These are phyloP conservation scores for Lathronympha strigana DNA, from an alignment of 2,888 invertebrate species.

Conservation along the genomic window DNA sequence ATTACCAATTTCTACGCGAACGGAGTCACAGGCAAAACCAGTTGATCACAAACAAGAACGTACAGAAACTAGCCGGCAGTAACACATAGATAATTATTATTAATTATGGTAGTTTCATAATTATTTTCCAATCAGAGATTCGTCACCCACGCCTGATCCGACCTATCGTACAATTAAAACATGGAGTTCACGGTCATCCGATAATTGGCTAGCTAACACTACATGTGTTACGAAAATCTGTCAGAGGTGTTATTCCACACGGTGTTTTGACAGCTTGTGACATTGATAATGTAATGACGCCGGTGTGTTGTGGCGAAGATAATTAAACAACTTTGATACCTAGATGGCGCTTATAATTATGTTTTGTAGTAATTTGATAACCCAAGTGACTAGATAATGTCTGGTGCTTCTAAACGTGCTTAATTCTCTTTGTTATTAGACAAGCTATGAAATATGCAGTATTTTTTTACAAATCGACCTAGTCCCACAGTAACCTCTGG, in stretches of 20 bases:
- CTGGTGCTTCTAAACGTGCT: no score
- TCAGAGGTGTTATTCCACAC: not conserved
- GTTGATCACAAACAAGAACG: no score
- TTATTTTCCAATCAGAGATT: constrained; percentile 52
- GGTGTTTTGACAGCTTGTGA: not conserved
- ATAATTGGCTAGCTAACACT: constrained; percentile 65
- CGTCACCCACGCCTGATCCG: constrained; percentile 50
- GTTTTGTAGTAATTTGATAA: no score
- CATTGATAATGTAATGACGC: not conserved
- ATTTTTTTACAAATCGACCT: no score
- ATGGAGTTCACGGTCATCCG: constrained; percentile 70
- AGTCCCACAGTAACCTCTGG: no score
- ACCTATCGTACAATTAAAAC: constrained; percentile 57
- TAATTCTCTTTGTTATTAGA: no score
- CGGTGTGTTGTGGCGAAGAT: no score
- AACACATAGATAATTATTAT: not conserved
- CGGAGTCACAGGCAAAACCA: no score
- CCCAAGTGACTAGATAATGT: no score
- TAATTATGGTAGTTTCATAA: constrained; percentile 12
- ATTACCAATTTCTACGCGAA: no score
- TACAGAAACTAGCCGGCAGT: not conserved
- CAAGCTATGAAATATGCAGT: no score
- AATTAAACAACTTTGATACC: not conserved
- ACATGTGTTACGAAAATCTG: constrained; percentile 28
- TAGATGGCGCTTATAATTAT: no score